These are phyloP conservation scores for Perca schrenkii DNA, from an alignment of 2,113 vertebrate species.

Conservation along the genomic window DNA sequence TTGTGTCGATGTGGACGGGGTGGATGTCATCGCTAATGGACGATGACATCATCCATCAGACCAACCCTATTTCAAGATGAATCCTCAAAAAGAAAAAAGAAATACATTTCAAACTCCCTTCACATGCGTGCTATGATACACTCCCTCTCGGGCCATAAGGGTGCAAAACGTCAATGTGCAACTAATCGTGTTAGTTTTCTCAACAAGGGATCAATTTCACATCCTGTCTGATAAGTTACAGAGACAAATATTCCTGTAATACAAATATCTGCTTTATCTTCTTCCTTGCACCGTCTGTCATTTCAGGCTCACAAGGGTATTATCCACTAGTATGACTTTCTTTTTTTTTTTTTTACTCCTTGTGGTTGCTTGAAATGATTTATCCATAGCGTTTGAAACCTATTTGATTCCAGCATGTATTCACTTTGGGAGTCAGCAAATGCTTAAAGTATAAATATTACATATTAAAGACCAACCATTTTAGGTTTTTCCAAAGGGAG, in stretches of 20 bases:
- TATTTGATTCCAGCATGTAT: neutral
- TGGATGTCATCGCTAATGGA: no score
- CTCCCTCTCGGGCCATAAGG: slow-evolving; percentile 14
- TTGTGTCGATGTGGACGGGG: no score
- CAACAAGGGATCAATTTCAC: slow-evolving; percentile 38
- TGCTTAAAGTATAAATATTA: neutral
- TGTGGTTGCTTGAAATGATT: slow-evolving; percentile 2
- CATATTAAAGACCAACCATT: neutral
- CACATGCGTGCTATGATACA: neutral
- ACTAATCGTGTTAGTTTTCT: slow-evolving; percentile 38
- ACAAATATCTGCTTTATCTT: slow-evolving; percentile 8
- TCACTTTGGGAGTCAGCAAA: neutral
- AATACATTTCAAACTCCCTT: slow-evolving; percentile 24
- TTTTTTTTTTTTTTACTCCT: neutral
- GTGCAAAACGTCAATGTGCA: slow-evolving; percentile 26
- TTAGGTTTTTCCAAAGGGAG: neutral
- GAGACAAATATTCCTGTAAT: neutral
- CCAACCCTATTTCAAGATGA: neutral
- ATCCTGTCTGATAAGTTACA: slow-evolving; percentile 42
- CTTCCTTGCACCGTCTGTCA: slow-evolving; percentile 5
- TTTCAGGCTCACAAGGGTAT: neutral
- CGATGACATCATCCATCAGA: no score
- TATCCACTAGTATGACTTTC: slow-evolving; percentile 9
- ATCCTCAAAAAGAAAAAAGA: slow-evolving; percentile 23
- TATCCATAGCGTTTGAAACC: neutral